Evolutionary conservation across 1,140 invertebrate species (phyloP), one percentile per base, ranked within the genome.

Genomic region (Sinella curviseta): DNA sequence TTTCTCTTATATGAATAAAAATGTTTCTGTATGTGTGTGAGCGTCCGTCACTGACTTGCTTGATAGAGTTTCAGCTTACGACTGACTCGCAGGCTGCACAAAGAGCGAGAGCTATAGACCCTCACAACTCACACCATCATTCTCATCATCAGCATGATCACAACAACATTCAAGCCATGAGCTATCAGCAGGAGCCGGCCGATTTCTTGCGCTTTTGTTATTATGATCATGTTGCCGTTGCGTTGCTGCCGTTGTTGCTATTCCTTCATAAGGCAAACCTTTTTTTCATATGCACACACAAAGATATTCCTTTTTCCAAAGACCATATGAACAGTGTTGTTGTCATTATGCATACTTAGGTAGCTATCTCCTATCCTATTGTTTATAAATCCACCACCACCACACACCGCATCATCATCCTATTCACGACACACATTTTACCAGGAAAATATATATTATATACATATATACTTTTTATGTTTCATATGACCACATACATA

Each of bases 171-270:
- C 39, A 48, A 17, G 17, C n/a, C n/a, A n/a, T 14, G 55, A 60
- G n/a, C 55, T 60, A 60, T 60, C 55, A 60, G 55, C 55, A 60
- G 55, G 55, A 60, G 55, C 55, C 55, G 55, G 55, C 55, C 55
- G 8, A 4, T 60, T 24, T n/a, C n/a, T n/a, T n/a, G n/a, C n/a
- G n/a, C n/a, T n/a, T n/a, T n/a, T n/a, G n/a, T n/a, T n/a, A n/a
- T n/a, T n/a, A n/a, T n/a, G n/a, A n/a, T n/a, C n/a, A n/a, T n/a
- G n/a, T n/a, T n/a, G n/a, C n/a, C n/a, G n/a, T n/a, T n/a, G n/a
- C 55, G 55, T n/a, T 60, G 55, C 24, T 60, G 55, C 24, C 24
- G 24, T 60, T 60, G 24, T 60, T 60, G 55, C 55, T 60, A 24
- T 12, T 60, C 14, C n/a, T n/a, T n/a, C n/a, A n/a, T n/a, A n/a